A percentile compares a stretch with the other conserved stretches of the same genome.
These are phyloP conservation scores for Hesperophylax magnus DNA, from an alignment of 1,140 invertebrate species.

Conservation along the genomic window DNA sequence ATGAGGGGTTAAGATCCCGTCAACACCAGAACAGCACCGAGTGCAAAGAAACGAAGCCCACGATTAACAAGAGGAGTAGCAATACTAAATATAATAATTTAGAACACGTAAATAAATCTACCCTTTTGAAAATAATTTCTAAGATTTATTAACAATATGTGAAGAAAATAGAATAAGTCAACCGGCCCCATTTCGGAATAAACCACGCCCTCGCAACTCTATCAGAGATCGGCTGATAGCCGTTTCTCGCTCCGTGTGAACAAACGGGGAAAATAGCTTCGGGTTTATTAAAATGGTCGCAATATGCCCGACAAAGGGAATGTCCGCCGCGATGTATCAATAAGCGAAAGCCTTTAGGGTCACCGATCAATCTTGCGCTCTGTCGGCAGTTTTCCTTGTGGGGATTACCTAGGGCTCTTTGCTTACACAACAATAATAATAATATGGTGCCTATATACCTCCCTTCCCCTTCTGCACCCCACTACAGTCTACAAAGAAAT, in stretches of 20 bases:
- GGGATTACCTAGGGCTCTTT: slow-evolving; percentile 9
- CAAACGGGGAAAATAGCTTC: neutral
- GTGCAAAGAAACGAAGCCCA: too few species aligned
- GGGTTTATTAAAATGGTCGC: slow-evolving; percentile 13
- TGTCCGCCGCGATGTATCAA: slow-evolving; percentile 19
- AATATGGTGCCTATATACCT: too few species aligned
- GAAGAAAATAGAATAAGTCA: too few species aligned
- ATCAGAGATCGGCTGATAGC: slow-evolving; percentile 6
- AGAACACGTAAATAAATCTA: too few species aligned
- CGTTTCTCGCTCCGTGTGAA: slow-evolving; percentile 13
- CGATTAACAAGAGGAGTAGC: too few species aligned
- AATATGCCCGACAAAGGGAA: neutral
- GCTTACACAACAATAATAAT: slow-evolving; percentile 17
- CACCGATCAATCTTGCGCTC: slow-evolving; percentile 29
- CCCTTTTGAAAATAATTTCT: too few species aligned
- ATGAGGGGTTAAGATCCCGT: too few species aligned
- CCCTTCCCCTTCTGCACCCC: too few species aligned
- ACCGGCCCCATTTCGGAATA: too few species aligned
- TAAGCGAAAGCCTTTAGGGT: slow-evolving; percentile 22
- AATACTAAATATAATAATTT: too few species aligned
- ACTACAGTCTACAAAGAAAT: neutral
- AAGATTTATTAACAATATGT: too few species aligned
- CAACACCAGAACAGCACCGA: too few species aligned
- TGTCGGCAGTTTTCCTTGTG: slow-evolving; percentile 6
- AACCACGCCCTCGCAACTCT: neutral